Percentiles rank a stretch among this genome's conserved stretches.
These are phyloP conservation scores for Morone chrysops DNA, from an alignment of 2,113 vertebrate species.

Conservation along the genomic window DNA sequence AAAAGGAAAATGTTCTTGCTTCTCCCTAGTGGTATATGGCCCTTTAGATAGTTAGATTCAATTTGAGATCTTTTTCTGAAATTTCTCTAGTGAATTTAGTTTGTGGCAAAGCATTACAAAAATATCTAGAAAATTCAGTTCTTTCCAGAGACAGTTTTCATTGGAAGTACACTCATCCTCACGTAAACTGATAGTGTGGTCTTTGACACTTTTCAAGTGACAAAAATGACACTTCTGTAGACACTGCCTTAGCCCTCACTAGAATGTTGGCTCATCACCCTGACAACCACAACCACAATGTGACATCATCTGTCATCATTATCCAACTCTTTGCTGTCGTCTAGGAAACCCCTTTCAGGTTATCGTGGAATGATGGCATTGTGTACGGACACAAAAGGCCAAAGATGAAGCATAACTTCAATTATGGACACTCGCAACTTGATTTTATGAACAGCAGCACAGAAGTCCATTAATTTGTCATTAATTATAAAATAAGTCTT, in stretches of 20 bases:
- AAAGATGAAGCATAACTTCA: constrained; percentile 29
- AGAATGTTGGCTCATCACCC: constrained; percentile 18
- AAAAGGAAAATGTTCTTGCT: too few species aligned
- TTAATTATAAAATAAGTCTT: background rate
- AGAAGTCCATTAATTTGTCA: background rate
- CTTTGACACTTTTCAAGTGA: too few species aligned
- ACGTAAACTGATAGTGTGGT: too few species aligned
- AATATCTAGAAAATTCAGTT: too few species aligned
- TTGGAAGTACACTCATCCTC: too few species aligned
- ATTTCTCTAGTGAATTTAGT: too few species aligned
- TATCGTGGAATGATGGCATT: constrained; percentile 29
- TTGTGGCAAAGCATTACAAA: too few species aligned
- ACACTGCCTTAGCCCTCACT: constrained; percentile 14
- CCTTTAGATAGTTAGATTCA: too few species aligned
- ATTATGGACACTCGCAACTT: constrained; percentile 29
- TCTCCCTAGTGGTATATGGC: too few species aligned
- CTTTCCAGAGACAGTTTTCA: too few species aligned
- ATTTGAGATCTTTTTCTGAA: too few species aligned
- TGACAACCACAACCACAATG: constrained; percentile 29
- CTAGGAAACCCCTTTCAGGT: constrained; percentile 37
- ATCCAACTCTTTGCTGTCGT: constrained; percentile 35
- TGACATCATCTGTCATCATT: constrained; percentile 49
- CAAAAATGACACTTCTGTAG: background rate
- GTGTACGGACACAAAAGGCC: constrained; percentile 41
- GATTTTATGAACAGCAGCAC: background rate